phyloP scores from a whole-genome alignment of 2,797 vertebrate genomes.

The Poecilia picta region DNA sequence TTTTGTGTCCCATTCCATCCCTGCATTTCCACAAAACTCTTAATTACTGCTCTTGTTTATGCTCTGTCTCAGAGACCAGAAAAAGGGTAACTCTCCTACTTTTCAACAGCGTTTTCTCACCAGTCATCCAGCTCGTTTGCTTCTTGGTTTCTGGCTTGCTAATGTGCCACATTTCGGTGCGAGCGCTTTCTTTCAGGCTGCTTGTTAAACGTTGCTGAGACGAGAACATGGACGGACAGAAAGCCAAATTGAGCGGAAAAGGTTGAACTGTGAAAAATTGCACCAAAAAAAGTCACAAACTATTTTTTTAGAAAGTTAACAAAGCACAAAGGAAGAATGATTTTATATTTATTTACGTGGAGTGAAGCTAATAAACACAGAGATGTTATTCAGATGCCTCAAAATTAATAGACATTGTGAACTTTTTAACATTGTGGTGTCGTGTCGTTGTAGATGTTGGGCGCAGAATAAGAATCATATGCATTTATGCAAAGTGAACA shows the following conservation, averaged over 20 bases:
- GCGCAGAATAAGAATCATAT: slow-evolving; percentile 77
- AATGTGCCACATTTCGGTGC: slow-evolving; percentile 37
- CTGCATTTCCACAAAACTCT: slow-evolving; percentile 48
- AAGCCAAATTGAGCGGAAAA: slow-evolving; percentile 49
- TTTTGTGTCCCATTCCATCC: slow-evolving; percentile 31
- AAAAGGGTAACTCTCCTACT: slow-evolving; percentile 28
- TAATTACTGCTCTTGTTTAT: slow-evolving; percentile 57
- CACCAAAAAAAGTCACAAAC: slow-evolving; percentile 32
- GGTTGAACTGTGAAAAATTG: slow-evolving; percentile 29
- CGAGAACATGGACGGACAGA: slow-evolving; percentile 33
- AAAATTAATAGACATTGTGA: slow-evolving; percentile 75
- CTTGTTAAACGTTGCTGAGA: slow-evolving; percentile 48
- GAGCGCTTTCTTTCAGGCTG: slow-evolving; percentile 8
- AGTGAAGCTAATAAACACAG: slow-evolving; percentile 53
- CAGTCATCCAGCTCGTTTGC: slow-evolving; percentile 40
- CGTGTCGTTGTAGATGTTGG: slow-evolving; percentile 48
- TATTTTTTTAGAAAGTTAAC: slow-evolving; percentile 45
- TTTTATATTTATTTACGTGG: slow-evolving; percentile 50
- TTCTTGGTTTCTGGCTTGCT: slow-evolving; percentile 46
- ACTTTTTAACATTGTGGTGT: slow-evolving; percentile 64
- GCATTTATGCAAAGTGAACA: slow-evolving; percentile 84
- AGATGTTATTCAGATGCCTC: slow-evolving; percentile 64
- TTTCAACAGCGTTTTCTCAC: slow-evolving; percentile 37
- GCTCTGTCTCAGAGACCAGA: slow-evolving; percentile 25
- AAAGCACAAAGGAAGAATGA: not conserved